Base-by-base conservation (phyloP, 2,113 vertebrate genomes). In the Rhinoderma darwinii region DNA sequence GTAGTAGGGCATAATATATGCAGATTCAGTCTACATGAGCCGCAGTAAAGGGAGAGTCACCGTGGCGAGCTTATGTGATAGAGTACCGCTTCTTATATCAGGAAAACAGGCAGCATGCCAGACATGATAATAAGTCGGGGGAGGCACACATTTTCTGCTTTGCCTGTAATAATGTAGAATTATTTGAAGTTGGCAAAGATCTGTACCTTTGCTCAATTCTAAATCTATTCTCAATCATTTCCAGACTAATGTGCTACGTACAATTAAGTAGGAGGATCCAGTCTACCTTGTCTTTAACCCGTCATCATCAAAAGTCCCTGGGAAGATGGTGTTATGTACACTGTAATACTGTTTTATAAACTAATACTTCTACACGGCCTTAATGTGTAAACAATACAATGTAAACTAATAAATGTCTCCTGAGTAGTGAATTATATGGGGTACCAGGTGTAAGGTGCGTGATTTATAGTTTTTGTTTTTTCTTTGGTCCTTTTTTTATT, bases 231-330 rank as follows among this genome's bases (percentile, higher is more conserved):
- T 15, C 30, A 59, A n/a, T 37, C 20, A 41, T 59, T 59, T 80
- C 11, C 51, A 39, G 77, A 37, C 35, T 78, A 20, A 17, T 63
- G 25, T 82, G 25, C 79, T 78, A 35, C 20, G 2, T 86, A 88
- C 84, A 41, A 47, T 50, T n/a, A 75, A 9, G 43, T 83, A 56
- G 89, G 84, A 87, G 89, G 79, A 76, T 17, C 87, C 88, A 68
- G 78, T 15, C 68, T 2, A 1, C 5, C 85, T 88, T 88, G 85
- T 88, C 39, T 54, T 17, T 81, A 80, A 74, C 41, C n/a, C 61
- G 30, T 41, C n/a, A 41, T 82, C 80, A 68, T 47, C 39, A 25
- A 12, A 82, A 82, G 43, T 83, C 82, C 82, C 82, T 37, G n/a
- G 82, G 44, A 72, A 83, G 63, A 83, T 39, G 25, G 63, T 83